Conservation (phyloP, 1,140 invertebrate species). For the Drosophila virilis region DNA sequence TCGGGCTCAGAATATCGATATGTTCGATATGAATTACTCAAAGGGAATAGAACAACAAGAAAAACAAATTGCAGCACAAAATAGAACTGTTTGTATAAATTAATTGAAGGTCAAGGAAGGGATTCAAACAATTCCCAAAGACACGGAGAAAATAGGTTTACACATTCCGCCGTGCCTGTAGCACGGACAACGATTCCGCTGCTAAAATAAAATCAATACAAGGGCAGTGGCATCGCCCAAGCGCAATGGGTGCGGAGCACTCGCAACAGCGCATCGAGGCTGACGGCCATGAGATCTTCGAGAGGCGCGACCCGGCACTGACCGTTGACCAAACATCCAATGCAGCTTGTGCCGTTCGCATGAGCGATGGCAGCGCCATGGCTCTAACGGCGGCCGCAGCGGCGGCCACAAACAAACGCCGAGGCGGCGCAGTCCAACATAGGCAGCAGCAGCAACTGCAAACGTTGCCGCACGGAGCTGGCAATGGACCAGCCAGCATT, state of each 20-base stretch:
- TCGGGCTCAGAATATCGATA: conserved; percentile 8
- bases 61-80: background rate
- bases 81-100: background rate
- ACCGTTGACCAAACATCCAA: background rate
- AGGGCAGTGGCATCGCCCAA: background rate
- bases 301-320: conserved; percentile 30
- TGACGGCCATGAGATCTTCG: conserved; percentile 79
- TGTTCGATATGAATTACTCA: background rate
- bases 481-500: conserved; percentile 61
- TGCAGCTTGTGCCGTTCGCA: conserved; percentile 3
- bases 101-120: background rate
- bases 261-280: conserved; percentile 77
- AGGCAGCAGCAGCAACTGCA: conserved; percentile 16
- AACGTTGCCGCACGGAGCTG: conserved; percentile 9
- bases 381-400: conserved; percentile 61
- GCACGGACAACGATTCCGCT: background rate
- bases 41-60: conserved; percentile 3
- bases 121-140: background rate
- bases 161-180: background rate
- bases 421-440: conserved; percentile 30
- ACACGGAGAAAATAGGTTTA: background rate
- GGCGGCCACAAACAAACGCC: conserved; percentile 65
- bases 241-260: conserved; percentile 78
- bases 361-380: conserved; percentile 54
- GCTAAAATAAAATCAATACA: conserved; percentile 43